Evolutionary conservation across 2,113 vertebrate species (phyloP).

Genomic region (Laticauda laticaudata): DNA sequence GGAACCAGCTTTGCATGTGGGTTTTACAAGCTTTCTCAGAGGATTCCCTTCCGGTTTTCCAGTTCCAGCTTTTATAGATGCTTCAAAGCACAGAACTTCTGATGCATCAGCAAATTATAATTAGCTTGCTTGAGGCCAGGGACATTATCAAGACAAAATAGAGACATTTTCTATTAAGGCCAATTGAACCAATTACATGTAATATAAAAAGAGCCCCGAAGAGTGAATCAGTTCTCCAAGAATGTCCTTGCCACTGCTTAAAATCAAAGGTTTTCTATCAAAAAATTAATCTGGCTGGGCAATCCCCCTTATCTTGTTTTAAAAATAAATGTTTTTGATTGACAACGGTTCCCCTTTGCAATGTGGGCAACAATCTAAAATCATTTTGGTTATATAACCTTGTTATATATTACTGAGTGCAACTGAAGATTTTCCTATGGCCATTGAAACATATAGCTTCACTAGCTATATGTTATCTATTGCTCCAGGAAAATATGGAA

Average conservation of each 20-base stretch:
- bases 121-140: conserved; percentile 4
- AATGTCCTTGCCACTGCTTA: neutral
- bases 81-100: conserved; percentile 1
- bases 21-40: neutral
- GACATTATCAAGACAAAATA: conserved; percentile 22
- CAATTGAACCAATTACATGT: conserved; percentile 14
- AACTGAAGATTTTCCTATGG: neutral
- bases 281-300: neutral
- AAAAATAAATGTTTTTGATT: neutral
- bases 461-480: neutral
- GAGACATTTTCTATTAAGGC: conserved; percentile 25
- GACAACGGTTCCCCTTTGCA: neutral
- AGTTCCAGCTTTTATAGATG: conserved; percentile 5
- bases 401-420: neutral
- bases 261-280: neutral
- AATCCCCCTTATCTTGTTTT: neutral
- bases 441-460: neutral
- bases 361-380: neutral
- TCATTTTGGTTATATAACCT: neutral
- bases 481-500: neutral
- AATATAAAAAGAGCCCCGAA: neutral
- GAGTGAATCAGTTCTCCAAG: neutral
- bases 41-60: neutral
- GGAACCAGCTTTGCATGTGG: neutral
- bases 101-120: conserved; percentile 17